Base-by-base conservation (phyloP, 2,113 vertebrate species). In the Perca flavescens region DNA sequence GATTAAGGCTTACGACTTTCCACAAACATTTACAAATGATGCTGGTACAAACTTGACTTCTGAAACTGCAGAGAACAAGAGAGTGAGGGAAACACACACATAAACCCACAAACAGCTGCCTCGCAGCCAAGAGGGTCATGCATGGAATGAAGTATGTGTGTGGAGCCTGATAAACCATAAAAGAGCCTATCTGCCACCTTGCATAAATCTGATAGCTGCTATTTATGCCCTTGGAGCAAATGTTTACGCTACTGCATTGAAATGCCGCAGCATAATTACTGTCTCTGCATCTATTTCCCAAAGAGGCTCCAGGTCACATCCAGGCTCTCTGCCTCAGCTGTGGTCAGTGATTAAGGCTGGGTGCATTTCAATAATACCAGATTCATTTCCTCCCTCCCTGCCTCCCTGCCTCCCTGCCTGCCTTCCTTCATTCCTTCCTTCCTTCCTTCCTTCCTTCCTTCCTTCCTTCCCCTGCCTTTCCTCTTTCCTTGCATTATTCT, bases 181-280 rank as follows among this genome's bases (percentile, higher is more conserved):
- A 74, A 76, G 13, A 83, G 64, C 50, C 65, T 53, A 63, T 84
- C 74, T 79, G 81, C 80, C 49, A 40, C 79, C 60, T 12, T 53
- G 71, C 79, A 83, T 87, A 43, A 81, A 88, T 92, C 85, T 87
- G 60, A 87, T 83, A 72, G 67, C 76, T 75, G 88, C 53, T 84
- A 74, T 89, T 87, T 82, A 67, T 80, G 77, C 84, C 84, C 74
- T 83, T 40, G 62, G 68, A 87, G 84, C 77, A 80, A 88, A 91
- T 88, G 79, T 93, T 89, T 86, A 83, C 22, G 16, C 85, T 87
- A 34, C 78, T 56, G 79, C 80, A 91, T 86, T 82, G 80, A 92
- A 87, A 89, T 84, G 82, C 74, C 46, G 49, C 79, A 3, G 40
- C 82, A 61, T 88, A 77, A 89, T 87, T 84, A 86, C 47, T 2